Evolutionary conservation across 2,888 invertebrate genomes (phyloP), one percentile per base, ranked within the genome.

Genomic region (Orchesella flavescens): DNA sequence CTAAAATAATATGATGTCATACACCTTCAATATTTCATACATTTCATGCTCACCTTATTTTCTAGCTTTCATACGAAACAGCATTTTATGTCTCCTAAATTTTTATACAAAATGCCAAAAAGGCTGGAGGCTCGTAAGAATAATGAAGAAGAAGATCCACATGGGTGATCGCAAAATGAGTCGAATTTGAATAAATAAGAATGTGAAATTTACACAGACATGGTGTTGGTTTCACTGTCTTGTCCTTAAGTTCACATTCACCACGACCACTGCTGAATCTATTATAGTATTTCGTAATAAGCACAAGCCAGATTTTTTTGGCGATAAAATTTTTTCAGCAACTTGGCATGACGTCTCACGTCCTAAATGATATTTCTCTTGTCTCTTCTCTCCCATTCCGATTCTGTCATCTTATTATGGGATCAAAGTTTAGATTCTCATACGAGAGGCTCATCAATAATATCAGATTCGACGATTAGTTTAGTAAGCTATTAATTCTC

Each of bases 321-420:
- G n/a, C 34, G 13, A 23, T 34, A n/a, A 65, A 68, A 68, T 43
- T 65, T 63, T 34, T 46, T 63, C 46, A 43, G 1, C 68, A 17
- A 13, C 68, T 19, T 68, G 44, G 68, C 68, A 68, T 68, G 68
- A 19, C 44, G 68, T 68, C 68, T 68, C 68, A 68, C 46, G 17
- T 46, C 17, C 10, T 46, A 9, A 65, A 34, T 65, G 63, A 34
- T 65, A 34, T 13, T 34, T 17, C 10, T 34, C 34, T 65, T 65
- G 63, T 34, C 15, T 65, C 59, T 59, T 2, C 59, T 7, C n/a
- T n/a, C n/a, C n/a, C n/a, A n/a, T n/a, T n/a, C n/a, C n/a, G n/a
- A n/a, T n/a, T n/a, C n/a, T n/a, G n/a, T n/a, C n/a, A n/a, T n/a
- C n/a, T n/a, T n/a, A n/a, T 44, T 2, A 49, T 3, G n/a, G 12